Evolutionary conservation across 2,888 invertebrate species (phyloP), one percentile per base, ranked within the genome.

Genomic region (Athalia rosae): DNA sequence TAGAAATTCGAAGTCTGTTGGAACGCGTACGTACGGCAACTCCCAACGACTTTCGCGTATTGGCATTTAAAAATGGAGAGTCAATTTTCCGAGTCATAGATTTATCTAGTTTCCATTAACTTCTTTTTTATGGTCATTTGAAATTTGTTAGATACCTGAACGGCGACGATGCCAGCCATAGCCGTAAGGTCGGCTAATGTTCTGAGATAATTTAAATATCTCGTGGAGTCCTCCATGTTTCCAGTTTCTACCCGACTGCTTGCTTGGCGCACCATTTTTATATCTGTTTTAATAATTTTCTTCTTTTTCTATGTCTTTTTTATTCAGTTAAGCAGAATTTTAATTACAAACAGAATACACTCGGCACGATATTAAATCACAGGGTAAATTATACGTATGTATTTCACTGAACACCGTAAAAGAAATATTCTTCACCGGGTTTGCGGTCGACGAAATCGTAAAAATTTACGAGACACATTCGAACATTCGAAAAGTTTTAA

Each of bases 161-260:
- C 82, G 9, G 86, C 87, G 80, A 87, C 80, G 71, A 87, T 86
- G 79, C 87, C 86, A 47, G 87, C 87, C 83, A 87, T 83, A 76
- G 86, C 87, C 4, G 86, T 84, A 63, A 87, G 82, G 77, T 87
- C 87, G 67, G 87, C 87, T 67, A 87, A 81, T 15, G 87, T 85
- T 80, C 82, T 83, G 71, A 87, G 80, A 79, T 86, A 86, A 78
- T 81, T 83, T 66, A 86, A 82, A 78, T 85, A 84, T 79, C 84
- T 87, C 11, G 81, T 79, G 76, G 83, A 78, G 50, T 85, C 84
- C 77, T 86, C 84, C 81, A 85, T 81, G 76, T 80, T 85, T 43
- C 84, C 83, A 43, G 85, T 84, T 43, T 84, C 82, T n/a, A 87
- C 82, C 77, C 84, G 85, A 6, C 82, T 80, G 74, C 81, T 83